phyloP scores from a whole-genome alignment of 1,140 invertebrate genomes.

The Chrysopa pallens region DNA sequence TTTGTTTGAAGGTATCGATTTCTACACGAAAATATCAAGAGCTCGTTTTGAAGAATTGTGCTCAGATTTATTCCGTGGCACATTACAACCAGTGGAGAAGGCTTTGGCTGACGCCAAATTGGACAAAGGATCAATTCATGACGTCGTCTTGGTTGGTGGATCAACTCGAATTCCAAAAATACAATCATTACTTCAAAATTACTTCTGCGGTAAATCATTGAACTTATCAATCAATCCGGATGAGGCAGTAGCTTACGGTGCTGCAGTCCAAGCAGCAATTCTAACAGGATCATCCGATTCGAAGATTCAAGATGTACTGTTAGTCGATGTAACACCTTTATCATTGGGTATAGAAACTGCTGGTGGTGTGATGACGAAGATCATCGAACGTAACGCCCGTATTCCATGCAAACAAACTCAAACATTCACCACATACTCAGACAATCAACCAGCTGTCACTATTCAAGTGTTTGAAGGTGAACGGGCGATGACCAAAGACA shows the following conservation, averaged over 20 bases:
- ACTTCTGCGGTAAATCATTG: constrained; percentile 43
- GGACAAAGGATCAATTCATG: constrained; percentile 46
- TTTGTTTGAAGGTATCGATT: constrained; percentile 59
- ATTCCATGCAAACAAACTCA: constrained; percentile 52
- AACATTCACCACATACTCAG: constrained; percentile 41
- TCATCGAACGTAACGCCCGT: constrained; percentile 45
- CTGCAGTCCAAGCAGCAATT: constrained; percentile 61
- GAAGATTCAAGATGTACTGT: constrained; percentile 53
- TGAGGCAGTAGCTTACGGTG: constrained; percentile 54
- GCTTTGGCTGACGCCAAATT: constrained; percentile 56
- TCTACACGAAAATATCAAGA: constrained; percentile 68
- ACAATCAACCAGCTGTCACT: constrained; percentile 56
- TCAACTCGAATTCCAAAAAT: constrained; percentile 48
- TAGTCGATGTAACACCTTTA: constrained; percentile 53
- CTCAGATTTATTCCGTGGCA: constrained; percentile 57
- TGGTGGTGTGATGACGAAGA: constrained; percentile 43
- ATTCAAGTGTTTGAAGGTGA: constrained; percentile 53
- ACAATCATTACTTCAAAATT: constrained; percentile 40
- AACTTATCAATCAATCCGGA: constrained; percentile 65
- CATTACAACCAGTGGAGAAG: constrained; percentile 51
- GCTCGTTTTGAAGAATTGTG: constrained; percentile 77
- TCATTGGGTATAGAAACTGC: constrained; percentile 52
- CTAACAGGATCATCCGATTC: constrained; percentile 46
- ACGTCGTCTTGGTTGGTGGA: constrained; percentile 40
- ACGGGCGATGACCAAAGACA: constrained; percentile 38